Base-by-base conservation (phyloP, 2,113 vertebrate genomes). In the Hemichromis elongatus region DNA sequence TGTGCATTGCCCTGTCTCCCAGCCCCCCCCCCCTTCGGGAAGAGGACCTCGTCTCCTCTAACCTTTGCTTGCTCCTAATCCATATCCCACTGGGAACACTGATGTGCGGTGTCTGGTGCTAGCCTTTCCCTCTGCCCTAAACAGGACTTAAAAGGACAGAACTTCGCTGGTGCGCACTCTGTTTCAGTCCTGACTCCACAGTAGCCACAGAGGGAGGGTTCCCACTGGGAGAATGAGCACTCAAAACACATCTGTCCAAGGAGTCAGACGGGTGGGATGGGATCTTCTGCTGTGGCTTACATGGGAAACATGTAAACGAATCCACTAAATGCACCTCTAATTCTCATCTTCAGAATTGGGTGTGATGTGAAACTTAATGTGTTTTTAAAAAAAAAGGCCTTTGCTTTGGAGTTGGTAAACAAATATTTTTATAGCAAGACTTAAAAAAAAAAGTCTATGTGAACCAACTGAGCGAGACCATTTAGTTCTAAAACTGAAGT, bases 11-110 rank as follows among this genome's bases (percentile, higher is more conserved):
- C 80, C 82, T 87, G 90, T 87, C 94, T 90, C 87, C 87, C 82
- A 88, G 90, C 91, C 68, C 35, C 88, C 82, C 73, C 89, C 37
- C 88, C 87, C 86, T 87, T 88, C 92, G 94, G 92, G 93, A 95
- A 93, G 89, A 91, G 85, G 92, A 94, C 94, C 94, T 95, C 90
- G 90, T 86, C 88, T 94, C 89, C 83, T 92, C 82, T 94, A 89
- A 95, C 93, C 95, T 92, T 90, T 90, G 84, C 88, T 37, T 90
- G 84, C 85, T 92, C 90, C 91, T 93, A 93, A 94, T 96, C 91
- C 90, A 88, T 87, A 83, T 88, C 91, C 93, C 89, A 90, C 90
- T 95, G 96, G 93, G 94, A 95, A 93, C 87, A 87, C 90, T 90
- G 91, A 89, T 77, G 92, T 70, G 87, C 89, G 85, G 90, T 88